A percentile compares a stretch with the other conserved stretches of the same genome.
Evolutionary conservation across 2,888 invertebrate species (phyloP).

Genomic region (Lepidocyrtoides sp.): DNA sequence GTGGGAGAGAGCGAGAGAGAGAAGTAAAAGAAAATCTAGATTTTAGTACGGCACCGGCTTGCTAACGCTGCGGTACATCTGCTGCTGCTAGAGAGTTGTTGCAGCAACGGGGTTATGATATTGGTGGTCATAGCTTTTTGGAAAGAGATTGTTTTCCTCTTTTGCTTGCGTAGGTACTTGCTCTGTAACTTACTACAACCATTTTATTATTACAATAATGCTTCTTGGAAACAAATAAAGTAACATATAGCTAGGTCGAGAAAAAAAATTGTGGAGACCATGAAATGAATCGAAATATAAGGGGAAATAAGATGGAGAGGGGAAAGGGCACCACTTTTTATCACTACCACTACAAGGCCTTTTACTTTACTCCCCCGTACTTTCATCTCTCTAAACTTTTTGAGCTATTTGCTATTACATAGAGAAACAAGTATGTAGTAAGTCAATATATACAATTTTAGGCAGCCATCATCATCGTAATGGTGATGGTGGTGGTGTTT

Average conservation of each 20-base stretch:
- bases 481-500: not conserved
- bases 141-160: slow-evolving; percentile 8
- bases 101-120: not conserved
- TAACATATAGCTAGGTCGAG: not conserved
- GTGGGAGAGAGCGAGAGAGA: slow-evolving; percentile 2
- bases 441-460: not conserved
- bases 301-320: slow-evolving; percentile 34
- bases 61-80: slow-evolving; percentile 31
- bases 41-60: slow-evolving; percentile 42
- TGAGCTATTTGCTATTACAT: slow-evolving; percentile 27
- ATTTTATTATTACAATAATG: slow-evolving; percentile 45
- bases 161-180: no score
- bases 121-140: not conserved
- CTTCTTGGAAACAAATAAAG: slow-evolving; percentile 43
- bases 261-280: not conserved
- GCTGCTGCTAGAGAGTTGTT: not conserved
- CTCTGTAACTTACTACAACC: not conserved
- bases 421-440: not conserved
- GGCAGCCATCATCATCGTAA: not conserved
- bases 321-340: slow-evolving; percentile 49
- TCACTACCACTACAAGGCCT: slow-evolving; percentile 36
- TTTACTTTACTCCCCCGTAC: slow-evolving; percentile 33
- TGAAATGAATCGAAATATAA: slow-evolving; percentile 39
- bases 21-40: not conserved
- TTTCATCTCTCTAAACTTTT: not conserved